Evolutionary conservation across 2,888 invertebrate genomes (phyloP).

Genomic region (Ichneumon xanthorius): DNA sequence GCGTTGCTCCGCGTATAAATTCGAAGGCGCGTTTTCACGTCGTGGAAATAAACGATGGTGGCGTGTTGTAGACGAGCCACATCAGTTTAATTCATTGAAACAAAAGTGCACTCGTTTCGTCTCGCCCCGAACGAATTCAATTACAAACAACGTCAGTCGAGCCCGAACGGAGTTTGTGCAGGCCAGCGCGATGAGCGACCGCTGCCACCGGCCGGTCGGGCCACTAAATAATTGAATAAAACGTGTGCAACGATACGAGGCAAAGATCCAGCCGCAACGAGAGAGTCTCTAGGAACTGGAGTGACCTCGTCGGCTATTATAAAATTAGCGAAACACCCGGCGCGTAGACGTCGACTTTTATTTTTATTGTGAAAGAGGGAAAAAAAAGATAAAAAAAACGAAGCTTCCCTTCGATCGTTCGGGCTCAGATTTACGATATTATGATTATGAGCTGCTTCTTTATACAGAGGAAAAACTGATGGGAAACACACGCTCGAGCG

Average conservation of each 20-base stretch:
- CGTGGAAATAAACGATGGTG: conserved; percentile 50
- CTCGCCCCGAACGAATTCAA: conserved; percentile 76
- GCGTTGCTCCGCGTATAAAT: not conserved
- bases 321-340: conserved; percentile 19
- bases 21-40: conserved; percentile 43
- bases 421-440: conserved; percentile 4
- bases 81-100: conserved; percentile 67
- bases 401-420: conserved; percentile 1
- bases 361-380: not conserved
- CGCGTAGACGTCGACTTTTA: conserved; percentile 11
- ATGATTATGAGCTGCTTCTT: conserved; percentile 10
- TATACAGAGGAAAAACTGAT: conserved; percentile 22
- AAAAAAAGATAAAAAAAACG: not conserved
- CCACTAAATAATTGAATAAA: conserved; percentile 62
- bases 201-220: not conserved
- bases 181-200: not conserved
- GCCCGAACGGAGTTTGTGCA: conserved; percentile 22
- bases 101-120: conserved; percentile 64
- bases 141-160: conserved; percentile 69
- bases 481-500: conserved; percentile 26
- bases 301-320: conserved; percentile 41
- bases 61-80: conserved; percentile 48
- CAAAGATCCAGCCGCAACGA: conserved; percentile 33
- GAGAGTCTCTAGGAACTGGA: conserved; percentile 19
- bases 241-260: conserved; percentile 43